These are phyloP conservation scores for Pteruthius melanotis DNA, from an alignment of 2,113 vertebrate genomes.

Conservation along the genomic window DNA sequence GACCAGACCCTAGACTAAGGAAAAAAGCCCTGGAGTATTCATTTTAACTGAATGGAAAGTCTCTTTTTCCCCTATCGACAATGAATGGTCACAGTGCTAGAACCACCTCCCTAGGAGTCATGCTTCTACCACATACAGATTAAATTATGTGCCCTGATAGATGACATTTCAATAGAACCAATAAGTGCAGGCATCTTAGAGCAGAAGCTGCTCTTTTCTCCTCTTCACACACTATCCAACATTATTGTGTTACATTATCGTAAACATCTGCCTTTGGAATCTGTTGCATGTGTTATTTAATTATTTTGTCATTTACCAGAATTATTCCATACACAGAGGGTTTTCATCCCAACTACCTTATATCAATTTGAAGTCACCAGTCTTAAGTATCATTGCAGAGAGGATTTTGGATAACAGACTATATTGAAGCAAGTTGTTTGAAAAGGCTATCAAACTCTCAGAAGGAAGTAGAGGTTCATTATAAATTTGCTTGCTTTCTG, in stretches of 20 bases:
- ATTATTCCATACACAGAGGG: slow-evolving; percentile 2
- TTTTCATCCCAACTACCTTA: background rate
- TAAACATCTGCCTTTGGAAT: background rate
- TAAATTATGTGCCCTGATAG: slow-evolving; percentile 42
- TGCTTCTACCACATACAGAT: slow-evolving; percentile 22
- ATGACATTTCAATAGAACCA: background rate
- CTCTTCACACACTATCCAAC: background rate
- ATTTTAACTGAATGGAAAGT: slow-evolving; percentile 50
- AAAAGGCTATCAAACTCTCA: background rate
- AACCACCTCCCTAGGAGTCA: slow-evolving; percentile 12
- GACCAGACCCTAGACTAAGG: background rate
- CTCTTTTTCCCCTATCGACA: slow-evolving; percentile 33
- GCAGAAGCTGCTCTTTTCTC: background rate
- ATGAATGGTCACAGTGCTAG: background rate
- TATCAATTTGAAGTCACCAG: slow-evolving; percentile 41
- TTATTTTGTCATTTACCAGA: slow-evolving; percentile 68
- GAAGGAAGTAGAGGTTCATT: background rate
- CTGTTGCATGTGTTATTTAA: slow-evolving; percentile 49
- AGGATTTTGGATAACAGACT: background rate
- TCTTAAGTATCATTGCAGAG: slow-evolving; percentile 48
- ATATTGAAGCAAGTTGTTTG: background rate
- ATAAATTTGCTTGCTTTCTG: background rate
- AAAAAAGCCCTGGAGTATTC: background rate
- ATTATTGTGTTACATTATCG: background rate
- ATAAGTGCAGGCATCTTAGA: background rate